These are phyloP conservation scores for Conus ventricosus DNA, from an alignment of 1,140 invertebrate genomes.

Conservation along the genomic window DNA sequence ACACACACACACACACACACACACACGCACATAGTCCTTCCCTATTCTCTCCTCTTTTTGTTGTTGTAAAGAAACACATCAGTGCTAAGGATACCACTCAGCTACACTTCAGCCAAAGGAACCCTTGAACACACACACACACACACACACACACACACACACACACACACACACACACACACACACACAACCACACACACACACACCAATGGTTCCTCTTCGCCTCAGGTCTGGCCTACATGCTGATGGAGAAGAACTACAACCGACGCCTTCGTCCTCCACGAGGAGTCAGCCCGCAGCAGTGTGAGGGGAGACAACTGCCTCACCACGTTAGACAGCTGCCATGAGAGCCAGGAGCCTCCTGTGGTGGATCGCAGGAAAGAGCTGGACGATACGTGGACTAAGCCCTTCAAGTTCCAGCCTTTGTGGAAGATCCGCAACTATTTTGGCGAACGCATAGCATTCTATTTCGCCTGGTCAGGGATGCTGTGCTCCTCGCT, in stretches of 20 bases:
- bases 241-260: slow-evolving; percentile 71
- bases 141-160: no score
- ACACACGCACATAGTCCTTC: no score
- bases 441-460: slow-evolving; percentile 76
- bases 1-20: no score
- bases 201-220: no score
- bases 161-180: no score
- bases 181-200: no score
- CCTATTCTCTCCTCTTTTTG: no score
- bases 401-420: slow-evolving; percentile 69
- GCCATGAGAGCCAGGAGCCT: background rate
- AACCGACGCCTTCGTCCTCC: slow-evolving; percentile 71
- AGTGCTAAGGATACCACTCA: no score
- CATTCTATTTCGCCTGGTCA: slow-evolving; percentile 76
- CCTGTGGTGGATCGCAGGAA: slow-evolving; percentile 54
- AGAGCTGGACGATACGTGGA: slow-evolving; percentile 67
- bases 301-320: slow-evolving; percentile 48
- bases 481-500: slow-evolving; percentile 70
- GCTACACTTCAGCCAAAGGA: no score
- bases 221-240: slow-evolving; percentile 65
- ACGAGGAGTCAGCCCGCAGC: slow-evolving; percentile 66
- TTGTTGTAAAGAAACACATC: no score
- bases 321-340: background rate
- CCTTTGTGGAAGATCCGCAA: slow-evolving; percentile 74
- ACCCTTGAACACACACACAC: no score